These are phyloP conservation scores for Vidua macroura DNA, from an alignment of 2,113 vertebrate genomes.

Conservation along the genomic window DNA sequence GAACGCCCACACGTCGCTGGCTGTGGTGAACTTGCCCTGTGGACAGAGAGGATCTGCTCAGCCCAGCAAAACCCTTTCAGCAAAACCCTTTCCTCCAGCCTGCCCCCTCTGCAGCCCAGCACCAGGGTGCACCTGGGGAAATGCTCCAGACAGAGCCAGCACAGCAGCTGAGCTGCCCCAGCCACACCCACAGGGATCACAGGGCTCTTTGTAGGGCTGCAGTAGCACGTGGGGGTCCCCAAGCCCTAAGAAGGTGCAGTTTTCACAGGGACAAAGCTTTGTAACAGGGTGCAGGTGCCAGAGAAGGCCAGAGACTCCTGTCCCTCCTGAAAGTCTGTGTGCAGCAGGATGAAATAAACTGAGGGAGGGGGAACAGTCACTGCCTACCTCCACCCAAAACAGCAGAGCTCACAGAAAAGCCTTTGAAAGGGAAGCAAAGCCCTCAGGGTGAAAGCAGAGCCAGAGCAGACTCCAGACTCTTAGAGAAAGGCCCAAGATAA, in stretches of 20 bases:
- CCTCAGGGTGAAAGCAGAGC: neutral
- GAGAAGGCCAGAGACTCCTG: neutral
- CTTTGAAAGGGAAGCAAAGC: neutral
- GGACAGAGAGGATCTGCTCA: neutral
- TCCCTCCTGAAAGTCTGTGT: neutral
- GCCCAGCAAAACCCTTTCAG: neutral
- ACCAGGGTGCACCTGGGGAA: accelerated
- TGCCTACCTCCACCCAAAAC: neutral
- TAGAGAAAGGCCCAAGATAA: neutral
- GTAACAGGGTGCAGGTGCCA: neutral
- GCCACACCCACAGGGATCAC: neutral
- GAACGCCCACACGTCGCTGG: conserved; percentile 95
- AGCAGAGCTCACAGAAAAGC: neutral
- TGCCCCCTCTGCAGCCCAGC: neutral
- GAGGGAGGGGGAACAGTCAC: neutral
- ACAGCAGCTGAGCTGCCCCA: neutral
- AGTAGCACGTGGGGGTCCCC: neutral
- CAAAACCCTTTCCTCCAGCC: neutral
- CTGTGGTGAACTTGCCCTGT: conserved; percentile 96
- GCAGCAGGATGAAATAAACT: neutral
- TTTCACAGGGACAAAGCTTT: neutral
- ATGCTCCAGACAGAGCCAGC: neutral
- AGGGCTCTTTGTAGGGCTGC: neutral
- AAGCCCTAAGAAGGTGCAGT: neutral
- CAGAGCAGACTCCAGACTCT: neutral